Evolutionary conservation across 2,113 vertebrate species (phyloP).

Genomic region (Elachura formosa): DNA sequence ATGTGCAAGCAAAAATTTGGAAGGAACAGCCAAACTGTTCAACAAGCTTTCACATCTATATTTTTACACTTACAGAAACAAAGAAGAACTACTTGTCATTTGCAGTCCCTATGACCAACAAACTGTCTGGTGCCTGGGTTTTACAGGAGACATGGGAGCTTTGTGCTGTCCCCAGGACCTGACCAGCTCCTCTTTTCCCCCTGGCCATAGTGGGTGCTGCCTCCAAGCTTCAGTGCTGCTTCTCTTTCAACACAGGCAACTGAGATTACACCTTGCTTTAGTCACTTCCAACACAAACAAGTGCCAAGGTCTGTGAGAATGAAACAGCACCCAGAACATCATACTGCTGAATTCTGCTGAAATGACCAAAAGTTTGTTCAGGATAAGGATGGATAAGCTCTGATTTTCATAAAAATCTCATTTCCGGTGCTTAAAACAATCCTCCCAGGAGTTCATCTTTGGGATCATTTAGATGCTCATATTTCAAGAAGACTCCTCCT

Average conservation of each 20-base stretch:
- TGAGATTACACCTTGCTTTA: neutral
- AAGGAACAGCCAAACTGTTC: neutral
- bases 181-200: neutral
- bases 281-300: neutral
- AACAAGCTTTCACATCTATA: neutral
- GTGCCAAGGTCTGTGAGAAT: neutral
- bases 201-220: neutral
- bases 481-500: neutral
- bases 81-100: neutral
- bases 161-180: neutral
- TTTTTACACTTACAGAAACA: neutral
- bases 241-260: neutral
- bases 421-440: neutral
- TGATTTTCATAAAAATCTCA: neutral
- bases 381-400: neutral
- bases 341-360: neutral
- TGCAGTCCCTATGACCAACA: neutral
- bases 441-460: neutral
- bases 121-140: neutral
- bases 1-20: neutral
- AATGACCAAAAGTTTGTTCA: neutral
- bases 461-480: neutral
- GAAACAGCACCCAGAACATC: neutral
- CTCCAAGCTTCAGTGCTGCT: neutral
- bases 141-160: neutral